Conservation (phyloP, 1,140 invertebrate species). For the Gerris buenoi region DNA sequence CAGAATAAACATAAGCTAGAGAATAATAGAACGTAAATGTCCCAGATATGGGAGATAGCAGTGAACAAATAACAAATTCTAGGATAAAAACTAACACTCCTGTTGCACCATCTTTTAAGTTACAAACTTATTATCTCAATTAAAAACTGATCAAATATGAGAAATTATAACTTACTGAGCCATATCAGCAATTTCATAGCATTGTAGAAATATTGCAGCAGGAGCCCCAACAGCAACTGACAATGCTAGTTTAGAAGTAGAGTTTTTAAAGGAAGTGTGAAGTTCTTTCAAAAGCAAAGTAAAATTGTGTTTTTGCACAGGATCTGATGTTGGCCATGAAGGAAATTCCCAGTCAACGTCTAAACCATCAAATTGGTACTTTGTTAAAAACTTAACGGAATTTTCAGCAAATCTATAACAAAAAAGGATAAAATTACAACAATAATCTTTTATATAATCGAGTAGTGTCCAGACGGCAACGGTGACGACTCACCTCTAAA, state of each 20-base stretch:
- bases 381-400: slow-evolving; percentile 40
- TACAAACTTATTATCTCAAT: too few relatives aligned
- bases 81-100: too few relatives aligned
- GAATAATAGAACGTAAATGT: too few relatives aligned
- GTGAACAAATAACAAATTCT: too few relatives aligned
- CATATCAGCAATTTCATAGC: slow-evolving; percentile 59
- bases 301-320: slow-evolving; percentile 49
- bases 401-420: slow-evolving; percentile 58
- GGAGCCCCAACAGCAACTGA: slow-evolving; percentile 62
- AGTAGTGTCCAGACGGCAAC: too few relatives aligned
- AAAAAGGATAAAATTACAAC: too few relatives aligned
- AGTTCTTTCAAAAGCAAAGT: slow-evolving; percentile 53
- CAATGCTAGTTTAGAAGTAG: slow-evolving; percentile 41
- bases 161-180: slow-evolving; percentile 43
- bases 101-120: too few relatives aligned
- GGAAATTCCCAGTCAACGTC: slow-evolving; percentile 86
- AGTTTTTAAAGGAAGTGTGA: slow-evolving; percentile 41
- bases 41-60: too few relatives aligned
- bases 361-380: slow-evolving; percentile 57
- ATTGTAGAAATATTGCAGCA: slow-evolving; percentile 48
- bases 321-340: slow-evolving; percentile 33
- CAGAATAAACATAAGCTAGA: too few relatives aligned
- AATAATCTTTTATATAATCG: too few relatives aligned
- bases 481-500: too few relatives aligned
- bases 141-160: slow-evolving; percentile 8